Evolutionary conservation across 2,113 vertebrate species (phyloP).

Genomic region (Phaethornis superciliosus): DNA sequence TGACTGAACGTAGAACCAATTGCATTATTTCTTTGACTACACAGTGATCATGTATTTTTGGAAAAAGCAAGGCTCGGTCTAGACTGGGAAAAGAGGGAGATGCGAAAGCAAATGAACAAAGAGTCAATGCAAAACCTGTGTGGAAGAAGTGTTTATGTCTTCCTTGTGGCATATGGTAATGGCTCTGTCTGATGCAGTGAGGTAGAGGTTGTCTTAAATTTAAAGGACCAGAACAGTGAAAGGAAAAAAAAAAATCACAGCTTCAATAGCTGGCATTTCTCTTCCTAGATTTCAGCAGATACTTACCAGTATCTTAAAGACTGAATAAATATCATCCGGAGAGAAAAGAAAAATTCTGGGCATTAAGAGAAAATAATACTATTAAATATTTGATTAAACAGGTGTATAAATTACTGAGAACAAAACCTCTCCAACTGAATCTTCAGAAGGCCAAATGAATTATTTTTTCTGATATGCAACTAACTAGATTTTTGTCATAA

Average conservation of each 20-base stretch:
- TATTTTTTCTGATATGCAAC: neutral
- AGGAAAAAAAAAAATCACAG: neutral
- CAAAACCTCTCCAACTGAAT: neutral
- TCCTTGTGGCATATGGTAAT: neutral
- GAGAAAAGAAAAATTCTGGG: neutral
- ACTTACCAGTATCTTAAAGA: neutral
- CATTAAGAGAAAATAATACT: neutral
- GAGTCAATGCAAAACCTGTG: neutral
- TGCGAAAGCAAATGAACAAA: neutral
- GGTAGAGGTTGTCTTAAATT: neutral
- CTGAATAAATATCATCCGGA: neutral
- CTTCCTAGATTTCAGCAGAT: neutral
- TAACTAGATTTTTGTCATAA: neutral
- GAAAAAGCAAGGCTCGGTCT: neutral
- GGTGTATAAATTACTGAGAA: neutral
- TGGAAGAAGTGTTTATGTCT: neutral
- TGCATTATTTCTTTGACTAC: neutral
- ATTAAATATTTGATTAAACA: neutral
- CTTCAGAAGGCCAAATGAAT: neutral
- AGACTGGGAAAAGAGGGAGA: neutral
- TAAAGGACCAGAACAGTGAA: neutral
- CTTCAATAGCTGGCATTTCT: neutral
- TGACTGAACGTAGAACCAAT: neutral
- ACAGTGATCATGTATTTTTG: accelerated
- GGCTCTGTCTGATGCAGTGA: neutral